phyloP scores from a whole-genome alignment of 2,888 invertebrate species.

The Xylota segnis region DNA sequence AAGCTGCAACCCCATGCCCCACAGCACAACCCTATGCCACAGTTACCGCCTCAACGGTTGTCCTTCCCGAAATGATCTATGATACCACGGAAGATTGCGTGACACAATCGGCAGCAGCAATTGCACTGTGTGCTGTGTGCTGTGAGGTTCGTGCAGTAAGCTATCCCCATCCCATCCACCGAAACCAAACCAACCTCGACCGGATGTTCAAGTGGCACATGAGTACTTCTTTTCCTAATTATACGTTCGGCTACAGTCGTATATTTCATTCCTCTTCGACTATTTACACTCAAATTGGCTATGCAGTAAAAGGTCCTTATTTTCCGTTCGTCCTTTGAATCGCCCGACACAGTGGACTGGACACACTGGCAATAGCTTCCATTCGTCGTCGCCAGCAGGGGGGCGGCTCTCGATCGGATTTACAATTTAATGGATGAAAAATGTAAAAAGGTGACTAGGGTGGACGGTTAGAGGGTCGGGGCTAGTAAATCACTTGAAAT shows the following conservation, averaged over 20 bases:
- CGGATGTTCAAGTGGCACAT: slow-evolving; percentile 77
- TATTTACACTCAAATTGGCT: slow-evolving; percentile 63
- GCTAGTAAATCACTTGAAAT: slow-evolving; percentile 59
- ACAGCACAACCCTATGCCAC: background rate
- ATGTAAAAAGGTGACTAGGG: slow-evolving; percentile 46
- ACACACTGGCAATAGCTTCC: slow-evolving; percentile 47
- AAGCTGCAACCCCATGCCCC: slow-evolving; percentile 21
- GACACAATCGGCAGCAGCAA: slow-evolving; percentile 71
- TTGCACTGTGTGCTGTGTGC: slow-evolving; percentile 48
- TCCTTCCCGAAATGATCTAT: slow-evolving; percentile 69
- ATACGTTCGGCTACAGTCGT: slow-evolving; percentile 69
- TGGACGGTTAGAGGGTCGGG: background rate
- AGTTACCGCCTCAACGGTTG: slow-evolving; percentile 17
- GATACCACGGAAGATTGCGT: slow-evolving; percentile 70
- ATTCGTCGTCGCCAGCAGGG: slow-evolving; percentile 30
- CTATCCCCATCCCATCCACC: background rate
- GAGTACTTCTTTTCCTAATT: slow-evolving; percentile 75
- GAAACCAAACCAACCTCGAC: slow-evolving; percentile 8
- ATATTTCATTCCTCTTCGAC: slow-evolving; percentile 58
- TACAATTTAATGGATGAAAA: slow-evolving; percentile 69
- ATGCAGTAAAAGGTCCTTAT: slow-evolving; percentile 22
- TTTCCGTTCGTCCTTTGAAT: slow-evolving; percentile 14
- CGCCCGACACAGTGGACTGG: slow-evolving; percentile 23
- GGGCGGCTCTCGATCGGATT: slow-evolving; percentile 45
- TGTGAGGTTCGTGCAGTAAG: slow-evolving; percentile 53